Evolutionary conservation across 2,797 vertebrate genomes (phyloP).

Genomic region (Spondyliosoma cantharus): DNA sequence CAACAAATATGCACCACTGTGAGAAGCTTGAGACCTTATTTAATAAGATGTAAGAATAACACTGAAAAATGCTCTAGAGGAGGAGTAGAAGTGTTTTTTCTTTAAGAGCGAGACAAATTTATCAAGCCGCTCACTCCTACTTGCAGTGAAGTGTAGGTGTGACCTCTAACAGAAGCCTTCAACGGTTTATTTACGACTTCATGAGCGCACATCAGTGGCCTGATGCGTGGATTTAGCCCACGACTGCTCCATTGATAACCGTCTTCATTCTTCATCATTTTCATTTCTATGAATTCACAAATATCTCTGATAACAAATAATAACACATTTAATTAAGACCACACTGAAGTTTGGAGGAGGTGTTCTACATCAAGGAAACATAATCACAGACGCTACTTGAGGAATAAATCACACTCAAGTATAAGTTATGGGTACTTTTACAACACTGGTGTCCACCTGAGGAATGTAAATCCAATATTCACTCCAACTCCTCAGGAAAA

Average conservation of each 20-base stretch:
- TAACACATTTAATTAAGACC: not conserved
- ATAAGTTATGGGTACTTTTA: no score
- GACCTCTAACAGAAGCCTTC: conserved; percentile 29
- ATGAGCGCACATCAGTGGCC: not conserved
- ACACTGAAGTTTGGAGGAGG: not conserved
- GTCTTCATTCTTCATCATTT: not conserved
- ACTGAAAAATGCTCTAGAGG: not conserved
- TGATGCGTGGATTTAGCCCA: not conserved
- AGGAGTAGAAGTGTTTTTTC: not conserved
- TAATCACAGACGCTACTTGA: not conserved
- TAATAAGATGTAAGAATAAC: not conserved
- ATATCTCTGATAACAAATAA: not conserved
- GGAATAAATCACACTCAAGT: no score
- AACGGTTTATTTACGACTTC: not conserved
- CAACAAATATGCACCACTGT: not conserved
- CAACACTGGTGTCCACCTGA: no score
- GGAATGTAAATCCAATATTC: no score
- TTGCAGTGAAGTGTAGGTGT: conserved; percentile 5
- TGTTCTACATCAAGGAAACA: not conserved
- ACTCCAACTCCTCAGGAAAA: not conserved
- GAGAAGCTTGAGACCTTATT: not conserved
- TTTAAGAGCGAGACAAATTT: conserved; percentile 7
- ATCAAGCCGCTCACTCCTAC: conserved; percentile 21
- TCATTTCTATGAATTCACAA: not conserved
- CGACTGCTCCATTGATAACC: not conserved